A percentile compares a stretch with the other conserved stretches of the same genome.
phyloP scores from a whole-genome alignment of 2,113 vertebrate species.

The Phalacrocorax pelagicus region DNA sequence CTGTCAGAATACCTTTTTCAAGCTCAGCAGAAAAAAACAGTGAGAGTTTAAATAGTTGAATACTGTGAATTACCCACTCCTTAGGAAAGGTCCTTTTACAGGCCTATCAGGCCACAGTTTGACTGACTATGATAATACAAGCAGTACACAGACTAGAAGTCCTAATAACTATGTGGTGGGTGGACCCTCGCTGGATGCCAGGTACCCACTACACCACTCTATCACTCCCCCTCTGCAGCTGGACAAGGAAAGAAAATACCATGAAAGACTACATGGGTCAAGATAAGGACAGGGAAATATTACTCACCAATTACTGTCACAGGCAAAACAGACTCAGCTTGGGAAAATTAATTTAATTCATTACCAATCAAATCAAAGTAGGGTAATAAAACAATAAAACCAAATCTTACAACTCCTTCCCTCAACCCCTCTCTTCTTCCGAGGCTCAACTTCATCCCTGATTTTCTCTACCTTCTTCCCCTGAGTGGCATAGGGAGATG shows the following conservation, averaged over 20 bases:
- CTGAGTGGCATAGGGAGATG: neutral
- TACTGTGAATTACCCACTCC: neutral
- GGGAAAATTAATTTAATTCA: neutral
- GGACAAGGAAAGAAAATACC: neutral
- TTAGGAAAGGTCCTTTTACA: neutral
- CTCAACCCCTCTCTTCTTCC: neutral
- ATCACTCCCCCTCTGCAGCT: neutral
- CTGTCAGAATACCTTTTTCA: neutral
- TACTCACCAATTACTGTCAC: neutral
- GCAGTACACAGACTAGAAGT: neutral
- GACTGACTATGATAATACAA: neutral
- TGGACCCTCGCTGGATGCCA: neutral
- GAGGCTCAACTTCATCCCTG: fast-evolving
- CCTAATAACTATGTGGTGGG: neutral
- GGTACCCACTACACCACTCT: neutral
- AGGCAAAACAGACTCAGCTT: neutral
- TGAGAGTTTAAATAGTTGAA: neutral
- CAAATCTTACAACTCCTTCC: neutral
- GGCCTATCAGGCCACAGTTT: neutral
- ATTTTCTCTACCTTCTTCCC: neutral
- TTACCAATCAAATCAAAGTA: neutral
- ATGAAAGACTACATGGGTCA: neutral
- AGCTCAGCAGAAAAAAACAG: neutral
- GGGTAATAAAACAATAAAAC: neutral
- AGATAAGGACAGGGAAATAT: neutral